Base-by-base conservation (phyloP, 2,888 invertebrate genomes). In the Campoletis raptor region DNA sequence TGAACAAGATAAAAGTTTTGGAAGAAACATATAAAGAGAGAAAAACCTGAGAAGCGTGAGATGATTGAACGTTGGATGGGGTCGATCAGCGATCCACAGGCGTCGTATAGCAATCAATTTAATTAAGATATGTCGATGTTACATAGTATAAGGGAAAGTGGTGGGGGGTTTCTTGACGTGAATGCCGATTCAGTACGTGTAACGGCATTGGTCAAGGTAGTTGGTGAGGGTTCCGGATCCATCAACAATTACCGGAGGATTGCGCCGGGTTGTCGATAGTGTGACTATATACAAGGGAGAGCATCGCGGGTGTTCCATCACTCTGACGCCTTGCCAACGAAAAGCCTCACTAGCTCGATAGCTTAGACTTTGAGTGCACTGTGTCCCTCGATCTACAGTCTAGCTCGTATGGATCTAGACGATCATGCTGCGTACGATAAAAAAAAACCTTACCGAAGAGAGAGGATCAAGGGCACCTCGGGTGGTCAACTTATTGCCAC, bases 401-500 rank as follows among this genome's bases (percentile, higher is more conserved):
- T 82, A 52, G 21, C 18, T 80, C 45, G 30, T 52, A 48, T 57
- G 45, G 70, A 80, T 66, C 54, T 37, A 2, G 10, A n/a, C 54
- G 67, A 69, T 78, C 67, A 69, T 40, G 57, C 70, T 70, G 79
- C 40, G 54, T 54, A 61, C 79, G 54, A 69, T 74, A 82, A 79
- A 82, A 85, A 76, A 64, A 79, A 36, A 30, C 30, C 81, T 74
- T 67, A 54, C 79, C 36, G 36, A 66, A 36, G 37, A 54, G 67
- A 70, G 72, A 45, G 81, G 81, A 81, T 83, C 73, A 83, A 69
- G 72, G 24, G n/a, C 86, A 83, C 91, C 83, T 85, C 87, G 89
- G 91, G 91, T 89, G 92, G 91, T 72, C 91, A 88, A 88, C 88
- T 91, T 92, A 92, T 92, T 92, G 91, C 89, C 87, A 74, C 30